Evolutionary conservation across 2,888 invertebrate species (phyloP).

Genomic region (Frankliniella fusca): DNA sequence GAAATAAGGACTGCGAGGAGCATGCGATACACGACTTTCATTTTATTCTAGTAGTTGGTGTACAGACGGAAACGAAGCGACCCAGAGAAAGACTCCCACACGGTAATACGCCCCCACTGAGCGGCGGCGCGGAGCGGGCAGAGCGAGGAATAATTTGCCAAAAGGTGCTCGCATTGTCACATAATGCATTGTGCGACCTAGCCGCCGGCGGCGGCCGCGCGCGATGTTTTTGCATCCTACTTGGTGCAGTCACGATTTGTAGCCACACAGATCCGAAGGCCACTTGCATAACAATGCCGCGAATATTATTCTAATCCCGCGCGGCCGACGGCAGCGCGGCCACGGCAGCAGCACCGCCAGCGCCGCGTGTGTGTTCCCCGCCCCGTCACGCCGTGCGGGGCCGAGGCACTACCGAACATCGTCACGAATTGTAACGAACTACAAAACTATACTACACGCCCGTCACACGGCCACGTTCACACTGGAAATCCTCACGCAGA

Average conservation of each 20-base stretch:
- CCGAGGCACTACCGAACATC: no score
- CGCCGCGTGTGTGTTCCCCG: no score
- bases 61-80: neutral
- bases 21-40: neutral
- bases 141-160: constrained; percentile 22
- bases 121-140: neutral
- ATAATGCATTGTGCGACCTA: neutral
- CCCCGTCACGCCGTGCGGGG: no score
- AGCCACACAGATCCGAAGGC: neutral
- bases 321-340: no score
- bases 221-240: neutral
- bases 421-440: no score
- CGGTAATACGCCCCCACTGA: no score
- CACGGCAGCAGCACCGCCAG: no score
- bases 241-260: constrained; percentile 8
- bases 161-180: constrained; percentile 19
- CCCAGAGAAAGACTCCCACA: neutral
- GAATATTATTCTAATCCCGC: no score
- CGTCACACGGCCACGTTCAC: no score
- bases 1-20: neutral
- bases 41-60: no score
- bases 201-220: neutral
- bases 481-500: no score
- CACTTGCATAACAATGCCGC: neutral
- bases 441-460: no score